These are phyloP conservation scores for Lampris incognitus DNA, from an alignment of 2,113 vertebrate genomes.

Conservation along the genomic window DNA sequence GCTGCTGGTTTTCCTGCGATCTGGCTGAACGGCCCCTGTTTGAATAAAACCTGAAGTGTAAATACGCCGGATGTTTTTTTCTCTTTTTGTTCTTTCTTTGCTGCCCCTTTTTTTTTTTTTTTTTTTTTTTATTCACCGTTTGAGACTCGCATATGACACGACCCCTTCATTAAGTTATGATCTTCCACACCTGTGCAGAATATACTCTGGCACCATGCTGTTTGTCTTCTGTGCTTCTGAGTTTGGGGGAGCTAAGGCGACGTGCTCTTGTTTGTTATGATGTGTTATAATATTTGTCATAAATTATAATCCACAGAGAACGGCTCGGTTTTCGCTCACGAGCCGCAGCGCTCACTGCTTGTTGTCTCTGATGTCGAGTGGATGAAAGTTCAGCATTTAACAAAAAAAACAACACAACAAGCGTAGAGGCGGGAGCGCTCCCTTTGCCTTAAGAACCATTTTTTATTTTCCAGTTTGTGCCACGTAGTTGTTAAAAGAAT, in stretches of 20 bases:
- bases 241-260: constrained; percentile 37
- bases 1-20: constrained; percentile 59
- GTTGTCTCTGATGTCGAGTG: constrained; percentile 67
- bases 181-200: constrained; percentile 73
- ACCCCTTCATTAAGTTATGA: constrained; percentile 86
- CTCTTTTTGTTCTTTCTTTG: constrained; percentile 86
- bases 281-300: too few species aligned
- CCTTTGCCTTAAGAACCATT: constrained; percentile 28
- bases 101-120: constrained; percentile 73
- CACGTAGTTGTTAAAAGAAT: too few species aligned
- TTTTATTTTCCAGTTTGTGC: constrained; percentile 16
- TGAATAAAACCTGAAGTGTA: constrained; percentile 88
- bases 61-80: constrained; percentile 90
- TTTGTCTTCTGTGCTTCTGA: constrained; percentile 56
- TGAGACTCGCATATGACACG: constrained; percentile 74
- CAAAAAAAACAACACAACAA: constrained; percentile 6
- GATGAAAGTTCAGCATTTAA: constrained; percentile 71
- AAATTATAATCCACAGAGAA: constrained; percentile 27
- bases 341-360: constrained; percentile 61
- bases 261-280: constrained; percentile 55
- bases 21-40: constrained; percentile 52
- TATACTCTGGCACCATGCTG: constrained; percentile 64
- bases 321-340: constrained; percentile 31
- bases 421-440: constrained; percentile 58
- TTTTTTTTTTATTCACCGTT: constrained; percentile 93